A percentile compares a stretch with the other conserved stretches of the same genome.
Conservation (phyloP, 2,797 vertebrate species). For the Leucoraja ocellata region DNA sequence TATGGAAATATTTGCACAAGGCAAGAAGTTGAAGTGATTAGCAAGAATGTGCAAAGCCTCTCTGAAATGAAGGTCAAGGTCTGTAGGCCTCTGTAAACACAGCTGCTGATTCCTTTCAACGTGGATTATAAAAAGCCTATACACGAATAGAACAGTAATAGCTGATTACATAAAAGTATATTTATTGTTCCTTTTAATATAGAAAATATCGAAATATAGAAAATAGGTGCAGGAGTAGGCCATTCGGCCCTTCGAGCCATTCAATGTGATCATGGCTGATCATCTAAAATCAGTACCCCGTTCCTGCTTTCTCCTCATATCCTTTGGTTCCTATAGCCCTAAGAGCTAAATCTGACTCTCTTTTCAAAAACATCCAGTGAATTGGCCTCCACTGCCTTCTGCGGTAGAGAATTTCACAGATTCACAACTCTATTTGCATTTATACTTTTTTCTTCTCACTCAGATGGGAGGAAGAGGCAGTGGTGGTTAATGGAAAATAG, state of each 20-base stretch:
- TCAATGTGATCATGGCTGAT: too few relatives aligned
- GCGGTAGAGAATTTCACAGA: too few relatives aligned
- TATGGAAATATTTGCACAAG: neutral
- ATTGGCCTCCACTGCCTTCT: too few relatives aligned
- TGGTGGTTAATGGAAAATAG: neutral
- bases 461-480: neutral
- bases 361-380: too few relatives aligned
- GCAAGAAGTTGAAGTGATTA: neutral
- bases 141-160: neutral
- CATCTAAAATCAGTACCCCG: too few relatives aligned
- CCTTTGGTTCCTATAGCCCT: too few relatives aligned
- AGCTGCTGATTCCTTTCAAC: neutral
- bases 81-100: neutral
- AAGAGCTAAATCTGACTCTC: too few relatives aligned
- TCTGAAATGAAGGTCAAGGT: neutral
- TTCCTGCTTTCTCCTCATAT: too few relatives aligned
- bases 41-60: neutral
- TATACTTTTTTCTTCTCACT: neutral
- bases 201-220: too few relatives aligned
- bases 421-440: neutral
- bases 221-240: too few relatives aligned
- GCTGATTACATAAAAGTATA: neutral
- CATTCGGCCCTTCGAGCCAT: too few relatives aligned
- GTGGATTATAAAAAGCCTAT: neutral
- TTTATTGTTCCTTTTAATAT: neutral